Percentiles rank a stretch among this genome's conserved stretches.
These are phyloP conservation scores for Mixornis gularis DNA, from an alignment of 2,113 vertebrate species.

Conservation along the genomic window DNA sequence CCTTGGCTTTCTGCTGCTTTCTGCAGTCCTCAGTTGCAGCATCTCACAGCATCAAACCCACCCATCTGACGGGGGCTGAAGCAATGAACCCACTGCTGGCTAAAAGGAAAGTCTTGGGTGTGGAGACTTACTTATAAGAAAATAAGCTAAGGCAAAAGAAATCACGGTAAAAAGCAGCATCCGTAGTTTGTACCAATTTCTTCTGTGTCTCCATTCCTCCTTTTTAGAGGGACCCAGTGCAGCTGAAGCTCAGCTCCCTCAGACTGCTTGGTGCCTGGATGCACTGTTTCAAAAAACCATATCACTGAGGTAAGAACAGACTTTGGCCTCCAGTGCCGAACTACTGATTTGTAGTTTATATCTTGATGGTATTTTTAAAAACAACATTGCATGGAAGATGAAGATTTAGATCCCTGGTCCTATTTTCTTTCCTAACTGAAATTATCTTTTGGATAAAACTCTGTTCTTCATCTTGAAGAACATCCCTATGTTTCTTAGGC, in stretches of 20 bases:
- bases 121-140: background rate
- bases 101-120: background rate
- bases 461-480: background rate
- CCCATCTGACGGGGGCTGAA: background rate
- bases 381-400: background rate
- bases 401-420: background rate
- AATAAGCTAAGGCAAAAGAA: background rate
- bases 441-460: background rate
- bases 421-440: background rate
- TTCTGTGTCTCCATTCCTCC: background rate
- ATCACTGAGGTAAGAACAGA: background rate
- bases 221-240: background rate
- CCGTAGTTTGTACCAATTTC: rapidly evolving
- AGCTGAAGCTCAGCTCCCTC: background rate
- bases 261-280: background rate
- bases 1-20: background rate
- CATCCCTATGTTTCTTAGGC: background rate
- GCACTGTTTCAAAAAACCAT: background rate
- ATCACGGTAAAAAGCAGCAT: background rate
- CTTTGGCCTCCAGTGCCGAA: background rate
- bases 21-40: rapidly evolving
- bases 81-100: background rate
- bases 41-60: background rate
- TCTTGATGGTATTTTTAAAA: background rate
- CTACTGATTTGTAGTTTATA: background rate